phyloP scores from a whole-genome alignment of 2,888 invertebrate species.

The Platycnemis pennipes region DNA sequence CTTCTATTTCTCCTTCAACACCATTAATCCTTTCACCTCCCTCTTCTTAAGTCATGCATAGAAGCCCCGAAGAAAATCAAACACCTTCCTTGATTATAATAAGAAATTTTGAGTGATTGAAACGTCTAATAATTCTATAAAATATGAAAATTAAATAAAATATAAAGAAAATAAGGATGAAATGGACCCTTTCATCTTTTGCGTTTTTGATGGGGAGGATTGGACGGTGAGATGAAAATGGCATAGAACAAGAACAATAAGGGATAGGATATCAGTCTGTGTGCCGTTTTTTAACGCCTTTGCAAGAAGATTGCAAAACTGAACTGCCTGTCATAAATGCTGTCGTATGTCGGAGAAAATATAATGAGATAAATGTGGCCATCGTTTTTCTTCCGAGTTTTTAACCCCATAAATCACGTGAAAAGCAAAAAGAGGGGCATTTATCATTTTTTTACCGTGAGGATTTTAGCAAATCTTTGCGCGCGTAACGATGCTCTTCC shows the following conservation, averaged over 20 bases:
- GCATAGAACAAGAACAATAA: background rate
- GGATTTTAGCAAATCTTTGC: constrained; percentile 13
- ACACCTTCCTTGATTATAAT: background rate
- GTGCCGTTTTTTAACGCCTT: background rate
- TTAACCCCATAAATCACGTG: constrained; percentile 28
- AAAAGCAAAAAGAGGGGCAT: background rate
- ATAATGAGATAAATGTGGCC: constrained; percentile 15
- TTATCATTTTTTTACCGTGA: constrained; percentile 24
- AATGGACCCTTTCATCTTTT: too few species aligned
- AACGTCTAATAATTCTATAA: background rate
- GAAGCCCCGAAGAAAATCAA: background rate
- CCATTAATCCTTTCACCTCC: background rate
- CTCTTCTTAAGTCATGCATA: background rate
- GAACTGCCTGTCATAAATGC: constrained; percentile 9
- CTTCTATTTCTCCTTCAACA: background rate
- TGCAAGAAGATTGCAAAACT: constrained; percentile 31
- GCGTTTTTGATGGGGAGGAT: too few species aligned
- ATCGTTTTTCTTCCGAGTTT: background rate
- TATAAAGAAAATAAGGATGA: background rate
- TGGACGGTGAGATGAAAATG: background rate
- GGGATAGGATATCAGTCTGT: background rate
- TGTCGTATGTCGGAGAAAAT: background rate
- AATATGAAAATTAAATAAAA: background rate
- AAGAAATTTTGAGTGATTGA: background rate
- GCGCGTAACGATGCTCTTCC: background rate